Conservation (phyloP, 2,113 vertebrate species). For the Petrocephalus microphthalmus region DNA sequence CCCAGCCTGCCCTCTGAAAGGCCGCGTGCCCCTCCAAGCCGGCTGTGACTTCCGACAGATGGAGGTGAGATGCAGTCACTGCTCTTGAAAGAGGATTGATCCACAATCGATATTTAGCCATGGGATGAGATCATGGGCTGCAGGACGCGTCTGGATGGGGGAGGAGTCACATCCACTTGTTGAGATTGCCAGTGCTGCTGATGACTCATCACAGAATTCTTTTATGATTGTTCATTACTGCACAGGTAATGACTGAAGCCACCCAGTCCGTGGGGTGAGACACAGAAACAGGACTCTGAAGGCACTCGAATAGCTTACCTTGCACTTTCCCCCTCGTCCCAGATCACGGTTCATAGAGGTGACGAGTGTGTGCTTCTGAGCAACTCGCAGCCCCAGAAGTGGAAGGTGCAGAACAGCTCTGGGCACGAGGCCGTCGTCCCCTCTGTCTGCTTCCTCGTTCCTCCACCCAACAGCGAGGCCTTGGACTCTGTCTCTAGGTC, state of each 20-base stretch:
- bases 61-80: constrained; percentile 64
- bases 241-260: background rate
- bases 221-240: background rate
- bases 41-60: constrained; percentile 92
- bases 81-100: background rate
- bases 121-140: background rate
- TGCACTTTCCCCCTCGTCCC: background rate
- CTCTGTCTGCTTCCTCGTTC: constrained; percentile 83
- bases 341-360: constrained; percentile 86
- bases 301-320: background rate
- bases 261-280: too few species aligned
- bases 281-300: background rate
- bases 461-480: constrained; percentile 83
- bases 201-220: background rate
- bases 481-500: constrained; percentile 72
- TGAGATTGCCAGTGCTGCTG: background rate
- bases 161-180: background rate
- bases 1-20: constrained; percentile 59
- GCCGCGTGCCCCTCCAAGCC: constrained; percentile 68
- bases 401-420: constrained; percentile 70
- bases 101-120: background rate
- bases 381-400: constrained; percentile 75
- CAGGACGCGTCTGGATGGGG: background rate
- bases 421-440: constrained; percentile 75
- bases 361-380: constrained; percentile 75